These are phyloP conservation scores for Tangara arthus DNA, from an alignment of 2,797 vertebrate species.

Conservation along the genomic window DNA sequence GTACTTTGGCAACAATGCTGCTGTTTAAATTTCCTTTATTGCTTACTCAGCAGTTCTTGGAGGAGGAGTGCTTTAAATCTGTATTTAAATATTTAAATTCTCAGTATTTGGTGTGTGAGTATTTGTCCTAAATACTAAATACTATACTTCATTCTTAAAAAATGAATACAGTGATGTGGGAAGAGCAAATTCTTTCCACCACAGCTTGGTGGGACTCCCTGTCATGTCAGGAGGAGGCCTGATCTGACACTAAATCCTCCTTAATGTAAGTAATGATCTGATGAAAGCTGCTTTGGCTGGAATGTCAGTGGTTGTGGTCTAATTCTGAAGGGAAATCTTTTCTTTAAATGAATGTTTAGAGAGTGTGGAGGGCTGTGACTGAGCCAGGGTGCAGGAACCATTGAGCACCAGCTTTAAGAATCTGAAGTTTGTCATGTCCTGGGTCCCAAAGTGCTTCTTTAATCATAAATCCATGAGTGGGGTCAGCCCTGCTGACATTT, in stretches of 20 bases:
- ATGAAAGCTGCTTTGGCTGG: conserved; percentile 64
- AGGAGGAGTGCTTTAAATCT: background rate
- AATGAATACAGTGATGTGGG: background rate
- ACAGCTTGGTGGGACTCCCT: conserved; percentile 12
- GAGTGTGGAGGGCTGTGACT: background rate
- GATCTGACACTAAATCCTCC: conserved; percentile 44
- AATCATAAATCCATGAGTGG: background rate
- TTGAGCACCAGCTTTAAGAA: background rate
- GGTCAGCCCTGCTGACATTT: background rate
- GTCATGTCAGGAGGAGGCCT: conserved; percentile 17
- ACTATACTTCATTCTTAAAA: background rate
- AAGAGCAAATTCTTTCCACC: conserved; percentile 24
- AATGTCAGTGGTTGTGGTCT: conserved; percentile 38
- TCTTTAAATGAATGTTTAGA: conserved; percentile 8
- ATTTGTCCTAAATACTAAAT: background rate
- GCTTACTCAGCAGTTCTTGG: background rate
- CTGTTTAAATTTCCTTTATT: background rate
- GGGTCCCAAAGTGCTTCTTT: background rate
- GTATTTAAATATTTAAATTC: background rate
- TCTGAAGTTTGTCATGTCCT: background rate
- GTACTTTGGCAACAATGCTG: background rate
- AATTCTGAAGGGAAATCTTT: conserved; percentile 40
- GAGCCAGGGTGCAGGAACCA: background rate
- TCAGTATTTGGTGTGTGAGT: background rate
- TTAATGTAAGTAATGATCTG: conserved; percentile 56